Percentiles rank a stretch among this genome's conserved stretches.
These are phyloP conservation scores for Nematostella vectensis DNA, from an alignment of 92 coral and sea anemone genomes.

Conservation along the genomic window DNA sequence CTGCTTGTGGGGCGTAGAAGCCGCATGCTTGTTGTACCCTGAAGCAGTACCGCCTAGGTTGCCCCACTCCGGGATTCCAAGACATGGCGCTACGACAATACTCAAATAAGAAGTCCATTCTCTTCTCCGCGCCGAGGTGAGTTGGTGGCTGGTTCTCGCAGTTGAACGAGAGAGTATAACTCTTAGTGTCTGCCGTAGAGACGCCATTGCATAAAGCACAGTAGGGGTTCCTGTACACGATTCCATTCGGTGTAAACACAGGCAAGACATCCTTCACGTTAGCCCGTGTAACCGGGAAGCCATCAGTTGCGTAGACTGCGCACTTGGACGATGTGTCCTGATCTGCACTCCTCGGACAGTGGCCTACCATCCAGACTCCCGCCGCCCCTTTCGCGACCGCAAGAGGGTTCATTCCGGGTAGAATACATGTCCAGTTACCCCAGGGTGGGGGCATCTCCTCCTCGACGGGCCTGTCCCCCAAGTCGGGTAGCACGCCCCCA, in stretches of 20 bases:
- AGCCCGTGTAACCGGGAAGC: constrained; percentile 9
- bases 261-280: constrained; percentile 22
- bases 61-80: neutral
- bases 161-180: constrained; percentile 7
- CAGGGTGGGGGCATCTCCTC: constrained; percentile 3
- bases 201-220: constrained; percentile 38
- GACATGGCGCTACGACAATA: constrained; percentile 8
- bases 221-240: constrained; percentile 34
- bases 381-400: neutral
- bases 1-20: neutral
- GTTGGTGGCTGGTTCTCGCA: constrained; percentile 24
- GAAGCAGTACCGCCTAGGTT: neutral
- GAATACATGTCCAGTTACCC: neutral
- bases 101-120: constrained; percentile 10
- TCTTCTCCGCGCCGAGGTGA: neutral
- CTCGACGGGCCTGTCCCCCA: neutral
- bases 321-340: constrained; percentile 13
- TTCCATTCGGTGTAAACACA: constrained; percentile 24
- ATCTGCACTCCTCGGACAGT: constrained; percentile 19
- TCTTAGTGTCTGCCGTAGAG: neutral
- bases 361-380: constrained; percentile 39
- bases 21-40: neutral
- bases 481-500: neutral
- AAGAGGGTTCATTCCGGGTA: neutral
- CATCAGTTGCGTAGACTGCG: neutral